A percentile compares a stretch with the other conserved stretches of the same genome.
These are phyloP conservation scores for Xestoiulus laeticollis DNA, from an alignment of 2,888 invertebrate species.

Conservation along the genomic window DNA sequence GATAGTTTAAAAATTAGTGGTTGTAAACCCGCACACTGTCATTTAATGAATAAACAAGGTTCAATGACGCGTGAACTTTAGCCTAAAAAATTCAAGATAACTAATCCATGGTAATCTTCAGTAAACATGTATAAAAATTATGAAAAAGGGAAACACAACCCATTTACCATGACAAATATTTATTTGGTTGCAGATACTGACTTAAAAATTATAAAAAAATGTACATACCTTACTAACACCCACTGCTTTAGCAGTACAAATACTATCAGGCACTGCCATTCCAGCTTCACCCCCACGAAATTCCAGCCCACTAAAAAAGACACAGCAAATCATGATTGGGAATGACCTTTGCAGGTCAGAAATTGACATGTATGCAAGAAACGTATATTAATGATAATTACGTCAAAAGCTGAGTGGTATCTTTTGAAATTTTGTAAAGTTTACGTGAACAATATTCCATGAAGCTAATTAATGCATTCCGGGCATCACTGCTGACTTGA, in stretches of 20 bases:
- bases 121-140: no score
- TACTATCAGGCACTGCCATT: constrained; percentile 90
- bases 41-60: not conserved
- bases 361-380: not conserved
- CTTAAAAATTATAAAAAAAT: not conserved
- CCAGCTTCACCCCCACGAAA: constrained; percentile 92
- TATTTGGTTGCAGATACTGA: not conserved
- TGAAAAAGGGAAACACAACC: no score
- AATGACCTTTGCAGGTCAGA: not conserved
- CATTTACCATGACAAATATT: not conserved
- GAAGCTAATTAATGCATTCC: constrained; percentile 87
- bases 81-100: not conserved
- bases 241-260: constrained; percentile 92
- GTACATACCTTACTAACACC: constrained; percentile 80
- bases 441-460: constrained; percentile 89
- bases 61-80: constrained; percentile 39
- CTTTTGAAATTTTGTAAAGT: constrained; percentile 85
- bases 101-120: not conserved
- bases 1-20: not conserved
- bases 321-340: not conserved
- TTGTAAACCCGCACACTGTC: not conserved
- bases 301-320: constrained; percentile 74
- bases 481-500: constrained; percentile 80
- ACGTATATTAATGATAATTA: constrained; percentile 67
- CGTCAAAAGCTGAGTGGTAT: constrained; percentile 92